Base-by-base conservation (phyloP, 2,113 vertebrate species). In the Thalassarche chlororhynchos region DNA sequence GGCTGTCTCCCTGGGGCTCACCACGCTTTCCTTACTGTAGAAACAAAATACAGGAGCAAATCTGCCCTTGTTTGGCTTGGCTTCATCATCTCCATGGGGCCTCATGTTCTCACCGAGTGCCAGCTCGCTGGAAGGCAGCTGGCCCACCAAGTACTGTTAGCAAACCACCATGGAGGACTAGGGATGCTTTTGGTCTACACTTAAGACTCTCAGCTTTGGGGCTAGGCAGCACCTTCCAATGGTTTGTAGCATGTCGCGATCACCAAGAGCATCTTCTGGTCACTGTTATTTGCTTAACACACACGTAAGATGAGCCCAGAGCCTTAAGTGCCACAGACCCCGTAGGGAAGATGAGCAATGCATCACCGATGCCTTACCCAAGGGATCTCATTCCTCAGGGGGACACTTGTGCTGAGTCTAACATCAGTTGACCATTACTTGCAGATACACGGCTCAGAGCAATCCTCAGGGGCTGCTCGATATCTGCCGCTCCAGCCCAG, bases 81-180 rank as follows among this genome's bases (percentile, higher is more conserved):
- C 61, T 38, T 52, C 57, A 9, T 54, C 80, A 13, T 21, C 61
- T 52, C 76, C 12, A 1, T 5, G 10, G 65, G 51, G 38, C 49
- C 25, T 54, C 0, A 0, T 21, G n/a, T 31, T 92, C 54, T 18
- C 38, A 3, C 28, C 0, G 3, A 47, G 68, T 1, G 36, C 55
- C 12, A 2, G 25, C 36, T 71, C 13, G 1, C 24, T 64, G 70
- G 14, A 15, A 79, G 40, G 66, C 46, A 32, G 46, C 51, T 34
- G 26, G 9, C 6, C 26, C 77, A 15, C 19, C 29, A 28, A 17
- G 8, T 3, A 6, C 29, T 23, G 16, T 8, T 10, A 47, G 42
- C 15, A n/a, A 51, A 54, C 19, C 15, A 0, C 58, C 6, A n/a
- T 2, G 28, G 72, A 32, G 17, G 13, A 52, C 34, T 66, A 49